Evolutionary conservation across 1,140 invertebrate genomes (phyloP), one percentile per base, ranked within the genome.

Genomic region (Saccostrea glomerata): DNA sequence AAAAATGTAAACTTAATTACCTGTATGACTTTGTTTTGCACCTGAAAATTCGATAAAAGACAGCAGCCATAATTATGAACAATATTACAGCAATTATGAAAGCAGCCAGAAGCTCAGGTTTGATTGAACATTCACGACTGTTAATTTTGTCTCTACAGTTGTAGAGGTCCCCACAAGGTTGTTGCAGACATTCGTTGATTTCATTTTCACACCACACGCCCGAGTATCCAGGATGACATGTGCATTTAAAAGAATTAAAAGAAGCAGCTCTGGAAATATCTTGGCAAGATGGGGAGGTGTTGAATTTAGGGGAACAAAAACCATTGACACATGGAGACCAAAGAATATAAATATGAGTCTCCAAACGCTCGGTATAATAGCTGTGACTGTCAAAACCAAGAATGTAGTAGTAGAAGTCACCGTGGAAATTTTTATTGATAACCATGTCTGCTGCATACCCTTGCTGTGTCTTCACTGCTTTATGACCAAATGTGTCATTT

Each of bases 201-300:
- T 85, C 84, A 36, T n/a, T 85, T 63, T 85, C 55, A 63, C 84
- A 85, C 84, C 84, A 85, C 23, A 54, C 56, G 1, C 84, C 84
- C 23, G 25, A 2, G 56, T 85, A 85, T 60, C 84, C 84, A 3
- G 84, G 84, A 20, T 58, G 3, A 58, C 84, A 85, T 7, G 6
- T 36, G 25, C 84, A 85, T 20, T 40, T 36, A 30, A 25, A 85
- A 11, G n/a, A 40, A 85, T 58, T 56, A 63, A 85, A 85, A 3
- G 55, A 56, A 12, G 25, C 15, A 11, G 84, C 55, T 60, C 84
- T n/a, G 0, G 58, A 30, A 9, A 11, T 40, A 63, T 85, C 84
- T 7, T 85, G 25, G 20, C 84, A 85, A 25, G 84, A 56, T 85
- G 17, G 13, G 15, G 55, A 58, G 17, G 11, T 23, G 15, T 40